These are phyloP conservation scores for Scrobipalpa costella DNA, from an alignment of 2,888 invertebrate species.

Conservation along the genomic window DNA sequence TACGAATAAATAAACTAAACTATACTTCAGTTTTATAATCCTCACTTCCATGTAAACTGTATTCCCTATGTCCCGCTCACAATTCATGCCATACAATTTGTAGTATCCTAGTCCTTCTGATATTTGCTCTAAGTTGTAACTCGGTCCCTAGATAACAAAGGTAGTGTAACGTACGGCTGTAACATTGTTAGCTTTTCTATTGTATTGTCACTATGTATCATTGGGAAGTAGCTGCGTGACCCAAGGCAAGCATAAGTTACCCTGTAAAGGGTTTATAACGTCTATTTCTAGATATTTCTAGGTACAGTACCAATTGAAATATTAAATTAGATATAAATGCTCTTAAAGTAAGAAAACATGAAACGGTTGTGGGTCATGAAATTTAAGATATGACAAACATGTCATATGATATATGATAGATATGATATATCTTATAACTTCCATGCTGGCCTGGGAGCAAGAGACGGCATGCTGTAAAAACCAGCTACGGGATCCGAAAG, in stretches of 20 bases:
- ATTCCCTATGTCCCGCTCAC: background rate
- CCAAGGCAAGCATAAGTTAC: conserved; percentile 12
- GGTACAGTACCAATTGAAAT: background rate
- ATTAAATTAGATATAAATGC: conserved; percentile 37
- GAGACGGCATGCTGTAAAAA: too few species aligned
- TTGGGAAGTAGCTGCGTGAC: conserved; percentile 15
- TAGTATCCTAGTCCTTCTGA: background rate
- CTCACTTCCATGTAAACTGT: background rate
- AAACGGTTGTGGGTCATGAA: too few species aligned
- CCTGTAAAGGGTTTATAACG: conserved; percentile 1
- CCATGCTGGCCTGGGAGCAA: too few species aligned
- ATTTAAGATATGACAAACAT: too few species aligned
- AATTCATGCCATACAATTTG: background rate
- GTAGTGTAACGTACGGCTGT: conserved; percentile 5
- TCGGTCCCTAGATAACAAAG: conserved; percentile 23
- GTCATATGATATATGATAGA: too few species aligned
- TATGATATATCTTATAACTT: too few species aligned
- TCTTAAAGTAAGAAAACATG: too few species aligned
- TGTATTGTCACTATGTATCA: conserved; percentile 21
- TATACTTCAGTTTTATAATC: too few species aligned
- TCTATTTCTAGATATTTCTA: background rate
- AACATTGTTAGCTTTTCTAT: conserved; percentile 17
- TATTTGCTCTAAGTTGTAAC: conserved; percentile 12
- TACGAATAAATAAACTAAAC: too few species aligned
- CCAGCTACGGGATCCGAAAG: too few species aligned